phyloP scores from a whole-genome alignment of 2,797 vertebrate genomes.

The Yasuhikotakia modesta region DNA sequence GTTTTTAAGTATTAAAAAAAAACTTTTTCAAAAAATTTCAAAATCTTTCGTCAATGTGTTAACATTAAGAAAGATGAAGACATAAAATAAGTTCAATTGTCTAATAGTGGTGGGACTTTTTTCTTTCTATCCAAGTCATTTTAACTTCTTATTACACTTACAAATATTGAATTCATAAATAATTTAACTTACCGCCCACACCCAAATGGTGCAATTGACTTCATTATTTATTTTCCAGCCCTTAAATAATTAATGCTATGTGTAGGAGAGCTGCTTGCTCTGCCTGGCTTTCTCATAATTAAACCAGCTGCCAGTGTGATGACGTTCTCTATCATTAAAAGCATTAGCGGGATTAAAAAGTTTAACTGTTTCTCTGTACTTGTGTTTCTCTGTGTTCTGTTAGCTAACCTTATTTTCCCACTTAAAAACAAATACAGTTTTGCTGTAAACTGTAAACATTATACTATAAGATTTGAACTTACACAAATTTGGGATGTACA shows the following conservation, averaged over 20 bases:
- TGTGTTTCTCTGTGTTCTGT: constrained; percentile 17
- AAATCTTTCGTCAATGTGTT: constrained; percentile 22
- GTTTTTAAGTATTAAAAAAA: neutral
- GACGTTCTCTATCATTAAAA: constrained; percentile 70
- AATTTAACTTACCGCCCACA: constrained; percentile 76
- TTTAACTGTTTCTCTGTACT: constrained; percentile 50
- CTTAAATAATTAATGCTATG: constrained; percentile 77
- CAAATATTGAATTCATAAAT: constrained; percentile 80
- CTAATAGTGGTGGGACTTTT: constrained; percentile 58
- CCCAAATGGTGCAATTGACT: constrained; percentile 72
- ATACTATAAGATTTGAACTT: too few relatives aligned
- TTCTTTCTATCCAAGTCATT: constrained; percentile 50
- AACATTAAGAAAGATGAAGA: constrained; percentile 46
- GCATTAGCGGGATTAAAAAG: constrained; percentile 66
- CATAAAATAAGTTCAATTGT: constrained; percentile 63
- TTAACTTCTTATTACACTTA: constrained; percentile 75
- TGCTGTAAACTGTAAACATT: too few relatives aligned
- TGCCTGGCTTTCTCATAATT: constrained; percentile 74
- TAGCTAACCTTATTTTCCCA: constrained; percentile 1
- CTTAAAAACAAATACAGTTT: too few relatives aligned
- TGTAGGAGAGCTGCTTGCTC: constrained; percentile 71
- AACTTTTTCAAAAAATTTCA: neutral
- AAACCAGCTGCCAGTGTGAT: constrained; percentile 67
- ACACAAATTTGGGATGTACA: too few relatives aligned
- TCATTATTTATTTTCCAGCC: constrained; percentile 77